Conservation (phyloP, 2,888 invertebrate genomes). For the Volucella inanis region DNA sequence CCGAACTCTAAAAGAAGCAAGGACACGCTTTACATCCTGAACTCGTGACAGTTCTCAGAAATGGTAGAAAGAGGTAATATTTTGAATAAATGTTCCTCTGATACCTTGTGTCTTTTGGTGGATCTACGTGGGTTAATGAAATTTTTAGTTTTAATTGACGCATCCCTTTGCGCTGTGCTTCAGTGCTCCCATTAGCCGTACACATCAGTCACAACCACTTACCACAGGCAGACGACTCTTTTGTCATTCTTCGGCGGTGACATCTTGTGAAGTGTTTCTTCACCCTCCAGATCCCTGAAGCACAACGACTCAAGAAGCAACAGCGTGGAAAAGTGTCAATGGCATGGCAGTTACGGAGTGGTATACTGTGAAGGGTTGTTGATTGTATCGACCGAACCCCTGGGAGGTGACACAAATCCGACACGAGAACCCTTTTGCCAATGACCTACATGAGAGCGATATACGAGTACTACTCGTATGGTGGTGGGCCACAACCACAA, state of each 20-base stretch:
- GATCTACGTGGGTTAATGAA: background rate
- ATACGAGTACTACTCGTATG: background rate
- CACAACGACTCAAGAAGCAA: slow-evolving; percentile 6
- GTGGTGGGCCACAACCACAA: background rate
- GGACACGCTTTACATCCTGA: background rate
- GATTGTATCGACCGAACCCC: background rate
- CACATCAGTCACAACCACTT: background rate
- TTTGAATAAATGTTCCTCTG: background rate
- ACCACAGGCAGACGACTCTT: background rate
- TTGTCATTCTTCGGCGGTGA: background rate
- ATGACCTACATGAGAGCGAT: slow-evolving; percentile 11
- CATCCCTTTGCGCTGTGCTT: background rate
- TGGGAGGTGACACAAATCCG: background rate
- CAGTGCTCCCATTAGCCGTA: background rate
- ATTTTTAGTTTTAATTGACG: slow-evolving; percentile 10
- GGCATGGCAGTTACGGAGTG: background rate
- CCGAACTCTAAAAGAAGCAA: background rate
- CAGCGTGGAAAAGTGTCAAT: background rate
- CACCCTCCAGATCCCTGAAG: background rate
- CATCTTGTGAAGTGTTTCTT: background rate
- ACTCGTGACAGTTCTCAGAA: background rate
- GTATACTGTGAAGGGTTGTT: background rate
- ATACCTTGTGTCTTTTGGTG: background rate
- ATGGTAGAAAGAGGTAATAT: too few species aligned
- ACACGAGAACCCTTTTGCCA: slow-evolving; percentile 21